Evolutionary conservation across 92 coral and sea anemone genomes (phyloP), one percentile per base, ranked within the genome.

Genomic region (Siderastrea radians): DNA sequence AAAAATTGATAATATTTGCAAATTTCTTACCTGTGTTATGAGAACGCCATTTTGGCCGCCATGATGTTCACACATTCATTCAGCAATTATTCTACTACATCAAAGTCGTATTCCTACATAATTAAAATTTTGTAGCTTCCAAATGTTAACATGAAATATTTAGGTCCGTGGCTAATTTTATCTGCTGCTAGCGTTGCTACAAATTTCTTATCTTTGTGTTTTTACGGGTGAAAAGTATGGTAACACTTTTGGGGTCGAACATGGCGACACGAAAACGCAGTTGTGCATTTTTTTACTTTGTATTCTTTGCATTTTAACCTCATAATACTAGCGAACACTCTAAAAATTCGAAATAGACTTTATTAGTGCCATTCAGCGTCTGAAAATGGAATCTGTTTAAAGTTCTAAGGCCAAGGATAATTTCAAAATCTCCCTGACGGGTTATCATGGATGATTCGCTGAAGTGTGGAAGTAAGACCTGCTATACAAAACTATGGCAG

Each of bases 111-210:
- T 84, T 88, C 82, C 94, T 95, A 93, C 98, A 95, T 95, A 80
- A 95, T 93, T 95, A 95, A 93, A 95, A 93, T 93, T 91, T 95
- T 93, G 95, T 92, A 85, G 91, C 89, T 93, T 91, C 93, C 92
- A 93, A 93, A 89, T 90, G 94, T 91, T 89, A 88, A 67, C 96
- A 95, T 95, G 92, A 95, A 95, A 95, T 95, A 95, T 95, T 95
- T 93, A 95, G 82, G 85, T 88, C 77, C 81, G 94, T 77, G 93
- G 98, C 94, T 92, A 91, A 90, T 90, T 93, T 91, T 83, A 88
- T 88, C 90, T 77, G 74, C 73, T 75, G 76, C 87, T 70, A 87
- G 80, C 52, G 80, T 73, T 62, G 16, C 87, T 84, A 75, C 81
- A 80, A 58, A 83, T 69, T 48, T 64, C 81, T 80, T 82, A 77